Base-by-base conservation (phyloP, 2,797 vertebrate genomes). In the Macropus fuliginosus region DNA sequence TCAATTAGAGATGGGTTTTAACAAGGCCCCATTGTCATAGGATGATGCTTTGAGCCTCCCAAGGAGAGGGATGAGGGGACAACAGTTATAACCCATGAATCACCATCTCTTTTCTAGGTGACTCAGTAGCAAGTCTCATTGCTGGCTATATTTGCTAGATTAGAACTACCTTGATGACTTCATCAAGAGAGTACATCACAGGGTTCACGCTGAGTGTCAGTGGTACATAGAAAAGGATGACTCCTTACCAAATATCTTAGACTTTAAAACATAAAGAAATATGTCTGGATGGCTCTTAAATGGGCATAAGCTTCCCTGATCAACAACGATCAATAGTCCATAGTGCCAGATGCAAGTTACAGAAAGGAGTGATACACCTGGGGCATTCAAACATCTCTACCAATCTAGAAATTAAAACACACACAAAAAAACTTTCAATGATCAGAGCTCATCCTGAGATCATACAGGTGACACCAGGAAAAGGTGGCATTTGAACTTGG, bases 311-410 rank as follows among this genome's bases (percentile, higher is more conserved):
- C n/a, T 81, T 81, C 18, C 6, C n/a, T 40, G 16, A 9, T 46
- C 6, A 40, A 1, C 18, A 24, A 18, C 10, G n/a, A 12, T 40
- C 18, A 3, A 46, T 0, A 9, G 0, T 29, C 92, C 8, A 11
- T 13, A 11, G 4, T 8, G 8, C 24, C 21, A 24, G 40, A n/a
- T 27, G 8, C 4, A 24, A 4, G 74, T 50, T 24, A 50, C 18
- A 87, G 40, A 9, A 87, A 87, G 40, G 21, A 0, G n/a, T 2
- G 6, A 40, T n/a, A 18, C 1, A 1, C 18, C 66, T 8, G 0
- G 2, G 18, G 5, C n/a, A 9, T 81, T 31, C 66, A 46, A 3
- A 21, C 18, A 21, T n/a, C 34, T 81, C n/a, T 24, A 46, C 2
- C 28, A 24, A 81, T 81, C n/a, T n/a, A 81, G 66, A 40, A 81